phyloP scores from a whole-genome alignment of 1,140 invertebrate species.

The Neotoxoptera formosana region DNA sequence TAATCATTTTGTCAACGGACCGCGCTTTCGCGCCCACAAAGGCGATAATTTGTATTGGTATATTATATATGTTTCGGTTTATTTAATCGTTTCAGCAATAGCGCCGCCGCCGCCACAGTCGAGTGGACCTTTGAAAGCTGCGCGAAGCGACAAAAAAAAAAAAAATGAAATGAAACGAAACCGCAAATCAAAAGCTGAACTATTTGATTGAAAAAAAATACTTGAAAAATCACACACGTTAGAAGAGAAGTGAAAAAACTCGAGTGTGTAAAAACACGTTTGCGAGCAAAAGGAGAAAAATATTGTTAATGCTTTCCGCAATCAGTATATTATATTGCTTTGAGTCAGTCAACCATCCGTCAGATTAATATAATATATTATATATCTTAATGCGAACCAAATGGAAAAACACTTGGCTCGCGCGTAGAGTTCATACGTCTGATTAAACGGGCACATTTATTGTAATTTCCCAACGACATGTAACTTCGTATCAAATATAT shows the following conservation, averaged over 20 bases:
- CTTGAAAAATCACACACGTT: background rate
- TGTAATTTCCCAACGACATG: background rate
- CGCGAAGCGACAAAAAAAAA: conserved; percentile 3
- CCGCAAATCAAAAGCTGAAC: conserved; percentile 44
- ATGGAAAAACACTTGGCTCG: background rate
- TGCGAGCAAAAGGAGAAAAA: background rate
- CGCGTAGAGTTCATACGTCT: background rate
- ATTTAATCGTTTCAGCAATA: conserved; percentile 36
- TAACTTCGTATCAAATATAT: background rate
- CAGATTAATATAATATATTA: background rate
- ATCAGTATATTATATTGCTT: conserved; percentile 41
- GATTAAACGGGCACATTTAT: background rate
- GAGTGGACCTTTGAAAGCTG: conserved; percentile 34
- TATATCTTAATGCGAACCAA: background rate
- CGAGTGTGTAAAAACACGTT: background rate
- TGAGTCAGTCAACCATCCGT: conserved; percentile 17
- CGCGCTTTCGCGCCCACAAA: background rate
- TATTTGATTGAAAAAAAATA: conserved; percentile 34
- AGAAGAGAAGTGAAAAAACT: background rate
- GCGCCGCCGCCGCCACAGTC: background rate
- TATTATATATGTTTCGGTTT: conserved; percentile 31
- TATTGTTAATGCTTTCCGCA: conserved; percentile 2
- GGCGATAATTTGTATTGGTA: conserved; percentile 48
- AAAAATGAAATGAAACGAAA: conserved; percentile 22
- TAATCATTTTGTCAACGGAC: conserved; percentile 44